These are phyloP conservation scores for Phytoseiulus persimilis DNA, from an alignment of 2,888 invertebrate species.

Conservation along the genomic window DNA sequence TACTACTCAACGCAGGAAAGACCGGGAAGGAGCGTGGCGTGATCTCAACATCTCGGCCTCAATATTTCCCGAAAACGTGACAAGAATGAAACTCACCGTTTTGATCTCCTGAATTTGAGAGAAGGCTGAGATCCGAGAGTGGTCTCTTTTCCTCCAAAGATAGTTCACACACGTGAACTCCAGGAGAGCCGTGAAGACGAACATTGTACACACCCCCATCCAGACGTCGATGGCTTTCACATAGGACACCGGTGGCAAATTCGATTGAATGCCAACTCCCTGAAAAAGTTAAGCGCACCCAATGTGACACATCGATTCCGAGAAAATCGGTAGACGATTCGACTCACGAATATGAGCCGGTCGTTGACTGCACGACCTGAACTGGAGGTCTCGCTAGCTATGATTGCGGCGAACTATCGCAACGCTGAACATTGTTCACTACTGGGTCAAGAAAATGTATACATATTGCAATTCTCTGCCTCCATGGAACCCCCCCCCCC, in stretches of 20 bases:
- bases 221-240: slow-evolving; percentile 49
- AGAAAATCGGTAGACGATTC: not conserved
- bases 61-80: not conserved
- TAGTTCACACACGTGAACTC: slow-evolving; percentile 55
- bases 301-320: too few relatives aligned
- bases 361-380: too few relatives aligned
- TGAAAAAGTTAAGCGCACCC: slow-evolving; percentile 7
- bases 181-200: slow-evolving; percentile 53
- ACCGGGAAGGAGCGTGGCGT: not conserved
- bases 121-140: not conserved
- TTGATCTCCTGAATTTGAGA: slow-evolving; percentile 32
- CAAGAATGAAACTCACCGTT: not conserved
- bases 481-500: too few relatives aligned
- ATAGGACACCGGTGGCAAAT: slow-evolving; percentile 46
- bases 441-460: too few relatives aligned
- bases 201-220: slow-evolving; percentile 50
- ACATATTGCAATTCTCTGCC: too few relatives aligned
- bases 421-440: too few relatives aligned
- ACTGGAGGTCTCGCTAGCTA: too few relatives aligned
- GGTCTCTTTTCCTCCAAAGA: slow-evolving; percentile 50
- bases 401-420: too few relatives aligned
- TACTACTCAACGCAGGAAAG: not conserved
- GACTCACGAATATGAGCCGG: not conserved
- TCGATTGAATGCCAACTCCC: slow-evolving; percentile 46
- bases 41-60: not conserved